A percentile compares a stretch with the other conserved stretches of the same genome.
Conservation (phyloP, 1,140 invertebrate species). For the Dufourea novaeangliae region DNA sequence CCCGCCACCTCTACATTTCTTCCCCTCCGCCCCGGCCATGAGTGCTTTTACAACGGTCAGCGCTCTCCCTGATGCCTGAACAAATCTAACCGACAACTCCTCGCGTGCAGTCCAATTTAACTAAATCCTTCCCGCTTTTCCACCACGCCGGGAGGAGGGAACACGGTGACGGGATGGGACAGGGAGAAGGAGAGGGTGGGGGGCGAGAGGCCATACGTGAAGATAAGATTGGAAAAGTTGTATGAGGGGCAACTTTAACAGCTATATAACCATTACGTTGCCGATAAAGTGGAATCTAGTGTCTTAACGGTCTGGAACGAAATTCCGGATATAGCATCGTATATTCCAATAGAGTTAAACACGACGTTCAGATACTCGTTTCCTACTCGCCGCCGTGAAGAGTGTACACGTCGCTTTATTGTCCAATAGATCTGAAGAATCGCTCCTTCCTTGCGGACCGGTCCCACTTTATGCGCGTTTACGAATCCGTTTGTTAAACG, state of each 20-base stretch:
- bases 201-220: constrained; percentile 66
- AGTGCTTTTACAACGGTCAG: constrained; percentile 72
- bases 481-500: constrained; percentile 26
- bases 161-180: background rate
- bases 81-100: constrained; percentile 72
- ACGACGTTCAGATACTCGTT: constrained; percentile 67
- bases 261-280: constrained; percentile 82
- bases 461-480: constrained; percentile 22
- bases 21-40: constrained; percentile 3
- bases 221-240: constrained; percentile 84
- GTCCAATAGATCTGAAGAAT: constrained; percentile 52
- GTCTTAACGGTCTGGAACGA: constrained; percentile 79
- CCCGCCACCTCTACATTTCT: constrained; percentile 22
- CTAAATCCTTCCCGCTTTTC: constrained; percentile 79
- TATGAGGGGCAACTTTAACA: constrained; percentile 81
- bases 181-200: background rate
- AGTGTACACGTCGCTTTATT: constrained; percentile 59
- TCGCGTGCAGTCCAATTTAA: constrained; percentile 78
- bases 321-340: constrained; percentile 78
- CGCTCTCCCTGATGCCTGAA: constrained; percentile 69
- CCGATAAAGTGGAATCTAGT: constrained; percentile 81
- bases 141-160: constrained; percentile 5
- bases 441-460: background rate
- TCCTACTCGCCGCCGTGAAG: constrained; percentile 47
- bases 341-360: constrained; percentile 77